These are phyloP conservation scores for Melangyna quadrimaculata DNA, from an alignment of 2,888 invertebrate genomes.

Conservation along the genomic window DNA sequence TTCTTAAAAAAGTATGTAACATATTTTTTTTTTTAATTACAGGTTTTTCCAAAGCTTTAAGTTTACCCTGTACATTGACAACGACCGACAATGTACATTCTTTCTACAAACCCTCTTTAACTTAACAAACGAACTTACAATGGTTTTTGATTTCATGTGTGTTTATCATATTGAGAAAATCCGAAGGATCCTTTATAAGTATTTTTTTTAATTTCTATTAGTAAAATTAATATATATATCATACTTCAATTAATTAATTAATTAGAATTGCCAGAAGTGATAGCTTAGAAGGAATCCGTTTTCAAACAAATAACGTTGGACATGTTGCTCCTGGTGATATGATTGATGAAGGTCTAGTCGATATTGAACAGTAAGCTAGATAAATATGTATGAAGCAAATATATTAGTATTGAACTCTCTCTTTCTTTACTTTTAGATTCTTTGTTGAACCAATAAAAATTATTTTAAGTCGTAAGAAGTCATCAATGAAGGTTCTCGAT, in stretches of 20 bases:
- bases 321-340: slow-evolving; percentile 77
- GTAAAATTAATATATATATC: too few relatives aligned
- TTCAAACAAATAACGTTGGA: slow-evolving; percentile 79
- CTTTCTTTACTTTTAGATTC: slow-evolving; percentile 73
- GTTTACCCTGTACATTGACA: slow-evolving; percentile 78
- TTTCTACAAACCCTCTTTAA: slow-evolving; percentile 78
- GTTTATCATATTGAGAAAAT: slow-evolving; percentile 80
- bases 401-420: too few relatives aligned
- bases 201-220: slow-evolving; percentile 52
- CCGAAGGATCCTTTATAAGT: slow-evolving; percentile 79
- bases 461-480: slow-evolving; percentile 78
- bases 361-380: slow-evolving; percentile 78
- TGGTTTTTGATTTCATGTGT: slow-evolving; percentile 79
- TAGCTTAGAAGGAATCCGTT: slow-evolving; percentile 78
- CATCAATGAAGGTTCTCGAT: slow-evolving; percentile 78
- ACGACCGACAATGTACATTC: slow-evolving; percentile 79
- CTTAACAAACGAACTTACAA: slow-evolving; percentile 78
- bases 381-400: too few relatives aligned
- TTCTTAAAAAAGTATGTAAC: too few relatives aligned
- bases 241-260: too few relatives aligned
- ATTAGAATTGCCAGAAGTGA: slow-evolving; percentile 80
- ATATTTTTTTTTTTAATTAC: slow-evolving; percentile 64
- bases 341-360: slow-evolving; percentile 77
- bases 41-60: slow-evolving; percentile 80
- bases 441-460: slow-evolving; percentile 80